Evolutionary conservation across 2,888 invertebrate species (phyloP).

Genomic region (Drosophila prostipennis): DNA sequence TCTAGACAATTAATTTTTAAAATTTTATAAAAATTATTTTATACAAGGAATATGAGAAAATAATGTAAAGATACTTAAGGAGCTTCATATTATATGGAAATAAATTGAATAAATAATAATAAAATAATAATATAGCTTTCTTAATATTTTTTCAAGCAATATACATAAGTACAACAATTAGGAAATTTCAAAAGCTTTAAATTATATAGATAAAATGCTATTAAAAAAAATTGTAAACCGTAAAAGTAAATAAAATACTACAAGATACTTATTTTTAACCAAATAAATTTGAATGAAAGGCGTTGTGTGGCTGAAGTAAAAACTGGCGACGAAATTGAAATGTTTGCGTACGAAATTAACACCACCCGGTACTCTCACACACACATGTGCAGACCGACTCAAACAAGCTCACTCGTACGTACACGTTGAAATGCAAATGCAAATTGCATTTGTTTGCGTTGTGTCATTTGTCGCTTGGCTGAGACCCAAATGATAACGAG

Average conservation of each 20-base stretch:
- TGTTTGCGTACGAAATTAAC: slow-evolving; percentile 24
- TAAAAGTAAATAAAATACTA: background rate
- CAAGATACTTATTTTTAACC: background rate
- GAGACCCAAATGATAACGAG: background rate
- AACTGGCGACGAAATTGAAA: slow-evolving; percentile 7
- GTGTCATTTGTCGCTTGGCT: slow-evolving; percentile 54
- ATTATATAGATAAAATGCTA: background rate
- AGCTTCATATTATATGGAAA: too few relatives aligned
- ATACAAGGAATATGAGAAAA: too few relatives aligned
- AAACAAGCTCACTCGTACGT: slow-evolving; percentile 2
- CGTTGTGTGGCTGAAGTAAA: slow-evolving; percentile 2
- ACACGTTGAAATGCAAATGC: slow-evolving; percentile 43
- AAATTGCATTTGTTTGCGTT: slow-evolving; percentile 59
- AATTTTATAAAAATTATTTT: too few relatives aligned
- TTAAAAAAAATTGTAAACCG: background rate
- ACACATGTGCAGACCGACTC: slow-evolving; percentile 11
- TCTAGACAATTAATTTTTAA: too few relatives aligned
- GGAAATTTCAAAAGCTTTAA: background rate
- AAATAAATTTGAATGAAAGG: background rate
- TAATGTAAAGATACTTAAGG: too few relatives aligned
- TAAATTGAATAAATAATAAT: too few relatives aligned
- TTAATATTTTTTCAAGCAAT: too few relatives aligned
- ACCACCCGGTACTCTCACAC: slow-evolving; percentile 1
- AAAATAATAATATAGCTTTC: too few relatives aligned
- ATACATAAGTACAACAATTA: too few relatives aligned